phyloP scores from a whole-genome alignment of 2,113 vertebrate species.

The Synodontis membranacea region DNA sequence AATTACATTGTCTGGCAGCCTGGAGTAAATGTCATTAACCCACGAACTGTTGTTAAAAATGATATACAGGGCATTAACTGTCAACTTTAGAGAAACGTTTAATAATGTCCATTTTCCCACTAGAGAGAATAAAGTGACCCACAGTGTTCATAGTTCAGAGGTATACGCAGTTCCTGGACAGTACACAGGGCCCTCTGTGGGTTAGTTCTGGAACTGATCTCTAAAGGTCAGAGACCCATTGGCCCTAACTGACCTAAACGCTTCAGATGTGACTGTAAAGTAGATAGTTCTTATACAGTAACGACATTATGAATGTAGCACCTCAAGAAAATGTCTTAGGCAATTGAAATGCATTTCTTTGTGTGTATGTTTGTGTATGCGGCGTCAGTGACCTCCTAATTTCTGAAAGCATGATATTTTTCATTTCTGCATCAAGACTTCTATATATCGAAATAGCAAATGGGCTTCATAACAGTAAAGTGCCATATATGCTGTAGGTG shows the following conservation, averaged over 20 bases:
- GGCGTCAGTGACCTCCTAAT: neutral
- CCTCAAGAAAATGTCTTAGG: neutral
- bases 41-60: constrained; percentile 18
- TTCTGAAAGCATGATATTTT: neutral
- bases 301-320: neutral
- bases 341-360: neutral
- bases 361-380: neutral
- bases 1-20: neutral
- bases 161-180: constrained; percentile 38
- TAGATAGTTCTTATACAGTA: neutral
- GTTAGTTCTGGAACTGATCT: constrained; percentile 56
- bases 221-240: neutral
- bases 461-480: too few relatives aligned
- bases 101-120: neutral
- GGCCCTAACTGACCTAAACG: neutral
- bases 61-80: neutral
- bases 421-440: neutral
- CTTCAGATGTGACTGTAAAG: neutral
- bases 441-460: neutral
- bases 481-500: neutral
- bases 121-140: constrained; percentile 28
- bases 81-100: neutral
- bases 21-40: constrained; percentile 35
- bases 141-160: constrained; percentile 58
- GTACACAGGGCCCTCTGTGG: constrained; percentile 67